phyloP scores from a whole-genome alignment of 2,113 vertebrate species.

The Laterallus jamaicensis region DNA sequence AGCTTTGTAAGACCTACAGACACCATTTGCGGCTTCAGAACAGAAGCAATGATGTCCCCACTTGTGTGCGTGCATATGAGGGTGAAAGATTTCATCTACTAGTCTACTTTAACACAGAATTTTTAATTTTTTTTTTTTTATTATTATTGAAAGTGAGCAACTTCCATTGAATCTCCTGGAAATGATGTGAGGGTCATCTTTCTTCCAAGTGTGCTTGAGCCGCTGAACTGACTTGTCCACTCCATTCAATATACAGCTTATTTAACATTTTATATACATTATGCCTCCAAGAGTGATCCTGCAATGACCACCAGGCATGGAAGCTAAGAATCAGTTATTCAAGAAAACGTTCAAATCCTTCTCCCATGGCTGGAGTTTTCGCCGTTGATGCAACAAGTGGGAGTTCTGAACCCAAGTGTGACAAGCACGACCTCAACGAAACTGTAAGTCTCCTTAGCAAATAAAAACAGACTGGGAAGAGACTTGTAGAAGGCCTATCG shows the following conservation, averaged over 20 bases:
- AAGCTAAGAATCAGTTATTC: conserved; percentile 18
- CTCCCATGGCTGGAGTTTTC: not conserved
- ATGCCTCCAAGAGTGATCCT: not conserved
- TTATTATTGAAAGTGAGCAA: conserved; percentile 23
- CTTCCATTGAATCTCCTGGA: conserved; percentile 17
- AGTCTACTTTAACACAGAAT: conserved; percentile 22
- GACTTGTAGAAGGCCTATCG: not conserved
- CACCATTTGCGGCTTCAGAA: not conserved
- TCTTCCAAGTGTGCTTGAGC: conserved; percentile 42
- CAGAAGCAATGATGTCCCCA: not conserved
- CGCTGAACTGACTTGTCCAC: conserved; percentile 47
- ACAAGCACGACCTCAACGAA: not conserved
- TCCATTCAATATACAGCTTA: conserved; percentile 44
- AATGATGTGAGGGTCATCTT: conserved; percentile 28
- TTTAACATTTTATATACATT: conserved; percentile 58
- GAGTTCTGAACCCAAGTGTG: conserved; percentile 27
- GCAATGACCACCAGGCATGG: not conserved
- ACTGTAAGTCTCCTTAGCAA: not conserved
- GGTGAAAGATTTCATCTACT: conserved; percentile 7
- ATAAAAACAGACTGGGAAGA: not conserved
- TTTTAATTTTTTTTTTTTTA: not conserved
- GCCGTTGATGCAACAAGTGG: not conserved
- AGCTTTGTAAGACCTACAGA: not conserved
- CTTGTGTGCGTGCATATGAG: conserved; percentile 3
- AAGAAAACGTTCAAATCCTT: not conserved